These are phyloP conservation scores for Aphelenchoides besseyi DNA, from an alignment of 1,140 invertebrate genomes.

Conservation along the genomic window DNA sequence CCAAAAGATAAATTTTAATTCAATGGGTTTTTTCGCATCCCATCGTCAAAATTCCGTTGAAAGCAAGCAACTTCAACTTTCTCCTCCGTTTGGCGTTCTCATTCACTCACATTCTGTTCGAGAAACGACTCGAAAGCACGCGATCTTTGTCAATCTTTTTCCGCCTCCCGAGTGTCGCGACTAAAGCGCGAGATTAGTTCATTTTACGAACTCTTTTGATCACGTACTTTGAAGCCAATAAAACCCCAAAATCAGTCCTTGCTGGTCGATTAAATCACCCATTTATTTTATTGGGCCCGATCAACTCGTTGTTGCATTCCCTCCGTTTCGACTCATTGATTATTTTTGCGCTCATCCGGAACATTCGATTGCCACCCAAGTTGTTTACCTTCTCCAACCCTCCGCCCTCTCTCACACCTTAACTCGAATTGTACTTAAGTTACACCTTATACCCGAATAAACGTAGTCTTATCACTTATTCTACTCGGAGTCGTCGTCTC, in stretches of 20 bases:
- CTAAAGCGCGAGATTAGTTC: not conserved
- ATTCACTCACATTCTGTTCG: no score
- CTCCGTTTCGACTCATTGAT: slow-evolving; percentile 1
- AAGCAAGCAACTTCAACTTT: no score
- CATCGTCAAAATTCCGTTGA: no score
- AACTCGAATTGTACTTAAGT: not conserved
- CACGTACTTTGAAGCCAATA: not conserved
- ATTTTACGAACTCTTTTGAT: not conserved
- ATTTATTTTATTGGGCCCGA: not conserved
- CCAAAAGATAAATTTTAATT: no score
- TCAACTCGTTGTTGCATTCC: not conserved
- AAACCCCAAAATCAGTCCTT: not conserved
- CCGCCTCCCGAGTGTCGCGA: not conserved
- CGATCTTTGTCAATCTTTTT: no score
- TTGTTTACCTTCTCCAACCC: not conserved
- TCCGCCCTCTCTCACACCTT: not conserved
- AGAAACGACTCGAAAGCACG: no score
- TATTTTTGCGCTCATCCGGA: slow-evolving; percentile 1
- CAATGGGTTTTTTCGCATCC: no score
- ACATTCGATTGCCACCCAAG: not conserved
- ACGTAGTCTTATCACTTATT: not conserved
- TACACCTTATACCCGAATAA: not conserved
- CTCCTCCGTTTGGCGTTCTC: no score
- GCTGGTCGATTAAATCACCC: not conserved
- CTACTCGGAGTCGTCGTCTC: not conserved